Conservation (phyloP, 2,113 vertebrate genomes). For the Myotis lucifugus region DNA sequence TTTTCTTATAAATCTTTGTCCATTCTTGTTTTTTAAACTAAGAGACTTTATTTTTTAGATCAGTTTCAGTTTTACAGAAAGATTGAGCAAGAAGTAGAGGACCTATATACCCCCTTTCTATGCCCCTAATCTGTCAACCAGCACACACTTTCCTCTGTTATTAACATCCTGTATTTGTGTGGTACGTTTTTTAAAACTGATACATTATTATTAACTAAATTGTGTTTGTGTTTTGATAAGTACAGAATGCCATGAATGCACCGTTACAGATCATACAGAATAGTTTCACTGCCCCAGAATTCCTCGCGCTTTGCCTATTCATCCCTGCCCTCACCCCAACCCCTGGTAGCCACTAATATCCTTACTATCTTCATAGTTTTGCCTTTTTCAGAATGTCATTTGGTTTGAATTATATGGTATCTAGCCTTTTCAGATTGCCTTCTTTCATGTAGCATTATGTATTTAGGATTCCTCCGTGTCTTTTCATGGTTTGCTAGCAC, state of each 20-base stretch:
- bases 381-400: background rate
- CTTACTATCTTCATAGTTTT: background rate
- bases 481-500: background rate
- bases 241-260: background rate
- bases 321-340: background rate
- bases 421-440: background rate
- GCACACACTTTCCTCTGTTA: background rate
- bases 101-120: too few species aligned
- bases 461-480: background rate
- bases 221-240: background rate
- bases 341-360: background rate
- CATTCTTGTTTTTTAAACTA: background rate
- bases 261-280: background rate
- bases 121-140: accelerated
- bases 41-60: background rate
- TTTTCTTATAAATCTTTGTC: background rate
- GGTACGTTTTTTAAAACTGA: background rate
- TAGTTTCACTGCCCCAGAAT: background rate
- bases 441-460: background rate
- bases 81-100: background rate
- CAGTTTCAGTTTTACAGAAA: background rate
- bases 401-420: background rate
- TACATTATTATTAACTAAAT: background rate
- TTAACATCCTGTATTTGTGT: background rate
- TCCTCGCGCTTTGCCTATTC: background rate